Base-by-base conservation (phyloP, 2,113 vertebrate genomes). In the Heterotilapia buettikoferi region DNA sequence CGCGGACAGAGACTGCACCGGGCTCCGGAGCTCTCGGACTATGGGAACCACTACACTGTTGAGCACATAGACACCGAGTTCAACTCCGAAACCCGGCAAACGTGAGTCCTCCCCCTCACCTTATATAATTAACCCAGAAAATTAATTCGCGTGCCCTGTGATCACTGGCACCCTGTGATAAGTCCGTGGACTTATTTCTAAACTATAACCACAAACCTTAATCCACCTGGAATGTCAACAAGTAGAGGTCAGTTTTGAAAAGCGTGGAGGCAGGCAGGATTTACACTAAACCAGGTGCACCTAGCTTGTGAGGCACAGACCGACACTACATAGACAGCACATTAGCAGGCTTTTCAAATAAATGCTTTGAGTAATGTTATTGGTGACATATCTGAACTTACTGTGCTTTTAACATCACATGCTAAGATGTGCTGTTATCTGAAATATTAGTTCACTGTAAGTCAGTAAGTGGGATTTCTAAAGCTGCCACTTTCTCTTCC, bases 41-140 rank as follows among this genome's bases (percentile, higher is more conserved):
- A 81, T 16, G 94, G 92, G 82, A 95, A 94, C 78, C 93, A 95
- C 88, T 86, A 54, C 91, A 83, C 88, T 24, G 83, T 61, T 36
- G 92, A 94, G 59, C 84, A 91, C 84, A 63, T 90, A 91, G 93
- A 96, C 63, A n/a, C 90, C 12, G 92, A 91, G 66, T 81, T 93
- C 88, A 92, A 82, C 92, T 90, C 94, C 21, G 92, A 95, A 14
- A 88, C 18, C 71, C 89, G 92, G 80, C 90, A 93, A 86, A 90
- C 94, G 97, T 97, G 92, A 97, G 97, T 96, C 86, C 71, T 19
- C 14, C 5, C 7, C 86, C 76, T n/a, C 14, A 6, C 8, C 18
- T 61, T 31, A 80, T 54, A 10, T 2, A 18, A 59, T 47, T 24
- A 24, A 68, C 40, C 7, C 24, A 24, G 11, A 90, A 89, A 82